Percentiles rank a stretch among this genome's conserved stretches.
Conservation (phyloP, 2,888 invertebrate genomes). For the Ormyrus rosae region DNA sequence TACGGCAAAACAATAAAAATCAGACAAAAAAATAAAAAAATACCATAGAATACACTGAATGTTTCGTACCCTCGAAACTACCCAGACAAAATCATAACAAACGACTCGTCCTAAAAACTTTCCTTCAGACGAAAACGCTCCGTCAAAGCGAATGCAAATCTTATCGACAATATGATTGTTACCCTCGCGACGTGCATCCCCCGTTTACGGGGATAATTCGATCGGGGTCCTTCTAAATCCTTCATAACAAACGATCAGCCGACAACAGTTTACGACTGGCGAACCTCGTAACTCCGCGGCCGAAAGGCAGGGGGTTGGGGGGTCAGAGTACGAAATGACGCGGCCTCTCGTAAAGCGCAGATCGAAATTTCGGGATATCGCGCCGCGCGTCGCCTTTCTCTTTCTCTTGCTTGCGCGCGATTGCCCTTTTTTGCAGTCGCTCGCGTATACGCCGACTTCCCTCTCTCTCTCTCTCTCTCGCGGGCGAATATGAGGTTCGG, state of each 20-base stretch:
- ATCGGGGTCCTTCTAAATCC: conserved; percentile 49
- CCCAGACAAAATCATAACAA: too few species aligned
- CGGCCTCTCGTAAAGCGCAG: conserved; percentile 49
- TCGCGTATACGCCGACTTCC: background rate
- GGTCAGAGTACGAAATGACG: conserved; percentile 1
- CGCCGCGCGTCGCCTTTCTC: conserved; percentile 18
- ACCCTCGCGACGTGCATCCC: background rate
- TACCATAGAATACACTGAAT: too few species aligned
- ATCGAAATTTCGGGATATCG: conserved; percentile 56
- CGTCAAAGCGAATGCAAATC: conserved; percentile 17
- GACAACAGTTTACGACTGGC: conserved; percentile 42
- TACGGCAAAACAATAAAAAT: too few species aligned
- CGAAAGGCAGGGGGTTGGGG: too few species aligned
- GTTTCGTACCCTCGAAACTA: too few species aligned
- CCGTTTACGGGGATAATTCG: conserved; percentile 48
- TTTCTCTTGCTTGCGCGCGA: conserved; percentile 22
- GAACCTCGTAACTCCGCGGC: conserved; percentile 47
- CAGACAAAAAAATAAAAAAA: too few species aligned
- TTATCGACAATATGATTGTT: conserved; percentile 13
- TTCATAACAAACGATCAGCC: conserved; percentile 43
- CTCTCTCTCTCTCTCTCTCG: too few species aligned
- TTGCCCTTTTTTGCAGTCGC: conserved; percentile 25
- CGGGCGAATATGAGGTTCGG: conserved; percentile 3
- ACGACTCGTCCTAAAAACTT: too few species aligned
- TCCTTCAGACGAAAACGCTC: too few species aligned